Evolutionary conservation across 2,113 vertebrate genomes (phyloP).

Genomic region (Atlantisia rogersi): DNA sequence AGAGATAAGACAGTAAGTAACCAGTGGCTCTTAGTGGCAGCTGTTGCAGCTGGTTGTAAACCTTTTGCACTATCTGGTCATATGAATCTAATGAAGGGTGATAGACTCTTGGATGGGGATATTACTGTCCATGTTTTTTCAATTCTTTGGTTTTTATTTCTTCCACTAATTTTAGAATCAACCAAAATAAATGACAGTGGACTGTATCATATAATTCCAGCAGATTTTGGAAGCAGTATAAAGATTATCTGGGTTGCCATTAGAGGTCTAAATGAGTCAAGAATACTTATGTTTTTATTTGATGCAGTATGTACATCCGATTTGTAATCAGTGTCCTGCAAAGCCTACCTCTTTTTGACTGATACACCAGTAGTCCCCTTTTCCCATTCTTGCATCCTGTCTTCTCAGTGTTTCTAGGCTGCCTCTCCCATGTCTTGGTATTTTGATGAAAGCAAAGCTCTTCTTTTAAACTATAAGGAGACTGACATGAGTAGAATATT

Average conservation of each 20-base stretch:
- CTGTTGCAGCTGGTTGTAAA: not conserved
- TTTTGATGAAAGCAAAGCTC: not conserved
- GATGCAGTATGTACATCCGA: not conserved
- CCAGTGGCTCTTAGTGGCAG: not conserved
- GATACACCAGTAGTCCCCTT: not conserved
- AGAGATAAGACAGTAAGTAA: not conserved
- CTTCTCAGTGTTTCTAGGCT: not conserved
- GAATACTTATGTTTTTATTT: not conserved
- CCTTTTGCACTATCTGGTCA: not conserved
- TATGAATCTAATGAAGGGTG: not conserved
- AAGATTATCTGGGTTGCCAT: not conserved
- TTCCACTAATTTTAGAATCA: not conserved
- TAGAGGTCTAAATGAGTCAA: not conserved
- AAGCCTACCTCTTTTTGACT: not conserved
- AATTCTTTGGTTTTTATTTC: not conserved
- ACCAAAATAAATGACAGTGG: not conserved
- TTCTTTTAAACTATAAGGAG: not conserved
- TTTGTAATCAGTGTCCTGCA: fast-evolving
- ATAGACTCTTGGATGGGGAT: not conserved
- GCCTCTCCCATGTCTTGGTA: not conserved
- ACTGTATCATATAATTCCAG: not conserved
- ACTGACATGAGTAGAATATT: not conserved
- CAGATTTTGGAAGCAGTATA: not conserved
- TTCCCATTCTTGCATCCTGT: not conserved
- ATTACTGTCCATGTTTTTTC: not conserved